These are phyloP conservation scores for Macroramphosus scolopax DNA, from an alignment of 2,797 vertebrate genomes.

Conservation along the genomic window DNA sequence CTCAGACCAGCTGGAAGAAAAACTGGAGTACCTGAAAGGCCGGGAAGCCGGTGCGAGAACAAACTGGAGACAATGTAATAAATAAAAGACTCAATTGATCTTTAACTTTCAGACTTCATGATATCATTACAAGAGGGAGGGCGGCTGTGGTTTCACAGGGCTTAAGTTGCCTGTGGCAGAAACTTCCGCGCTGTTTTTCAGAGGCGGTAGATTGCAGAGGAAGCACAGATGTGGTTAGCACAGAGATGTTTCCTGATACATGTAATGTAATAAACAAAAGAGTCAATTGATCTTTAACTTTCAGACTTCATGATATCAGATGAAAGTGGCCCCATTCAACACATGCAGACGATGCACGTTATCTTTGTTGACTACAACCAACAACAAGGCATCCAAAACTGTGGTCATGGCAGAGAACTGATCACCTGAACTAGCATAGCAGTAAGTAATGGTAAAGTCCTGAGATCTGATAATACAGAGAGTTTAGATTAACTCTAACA, in stretches of 20 bases:
- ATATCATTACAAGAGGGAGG: slow-evolving; percentile 2
- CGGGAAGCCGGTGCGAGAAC: slow-evolving; percentile 50
- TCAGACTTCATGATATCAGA: slow-evolving; percentile 3
- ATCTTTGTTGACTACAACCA: too few species aligned
- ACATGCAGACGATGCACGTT: too few species aligned
- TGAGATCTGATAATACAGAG: too few species aligned
- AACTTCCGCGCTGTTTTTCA: slow-evolving; percentile 27
- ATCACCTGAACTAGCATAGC: too few species aligned
- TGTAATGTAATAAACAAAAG: background rate
- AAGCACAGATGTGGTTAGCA: slow-evolving; percentile 28
- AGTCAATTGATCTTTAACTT: too few species aligned
- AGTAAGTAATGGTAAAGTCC: too few species aligned
- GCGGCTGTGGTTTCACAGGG: slow-evolving; percentile 25
- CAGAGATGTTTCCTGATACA: too few species aligned
- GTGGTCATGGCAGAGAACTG: too few species aligned
- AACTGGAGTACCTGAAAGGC: slow-evolving; percentile 68
- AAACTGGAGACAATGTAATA: slow-evolving; percentile 41
- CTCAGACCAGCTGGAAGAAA: slow-evolving; percentile 46
- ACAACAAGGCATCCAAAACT: too few species aligned
- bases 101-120: background rate
- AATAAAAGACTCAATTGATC: too few species aligned
- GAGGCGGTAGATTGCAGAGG: slow-evolving; percentile 19
- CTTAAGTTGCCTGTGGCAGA: background rate
- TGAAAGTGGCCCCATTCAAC: too few species aligned
- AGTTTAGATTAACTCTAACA: too few species aligned